phyloP scores from a whole-genome alignment of 2,888 invertebrate genomes.

The Aphodius sticticus region DNA sequence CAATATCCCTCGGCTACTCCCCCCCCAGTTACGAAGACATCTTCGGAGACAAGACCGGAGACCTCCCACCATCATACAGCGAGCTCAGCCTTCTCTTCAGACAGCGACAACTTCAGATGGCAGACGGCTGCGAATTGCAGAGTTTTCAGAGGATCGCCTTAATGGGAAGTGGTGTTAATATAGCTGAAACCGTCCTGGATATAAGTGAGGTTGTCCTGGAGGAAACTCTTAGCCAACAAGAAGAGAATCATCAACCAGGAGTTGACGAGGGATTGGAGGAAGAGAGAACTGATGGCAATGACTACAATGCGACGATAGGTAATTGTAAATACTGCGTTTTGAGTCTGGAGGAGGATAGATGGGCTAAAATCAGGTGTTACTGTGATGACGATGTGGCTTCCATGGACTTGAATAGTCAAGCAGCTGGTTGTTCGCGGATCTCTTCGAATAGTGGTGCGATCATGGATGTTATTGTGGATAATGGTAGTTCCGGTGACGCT shows the following conservation, averaged over 20 bases:
- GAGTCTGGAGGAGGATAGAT: constrained; percentile 29
- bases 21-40: constrained; percentile 66
- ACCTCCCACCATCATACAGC: constrained; percentile 58
- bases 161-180: not conserved
- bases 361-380: constrained; percentile 31
- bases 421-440: not conserved
- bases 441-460: not conserved
- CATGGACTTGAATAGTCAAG: not conserved
- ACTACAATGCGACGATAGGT: not conserved
- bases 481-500: constrained; percentile 6
- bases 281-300: constrained; percentile 14
- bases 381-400: constrained; percentile 14
- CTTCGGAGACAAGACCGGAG: constrained; percentile 56
- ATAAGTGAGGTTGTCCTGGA: constrained; percentile 21
- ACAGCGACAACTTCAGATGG: constrained; percentile 28
- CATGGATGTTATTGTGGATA: not conserved
- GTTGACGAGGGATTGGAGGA: constrained; percentile 24
- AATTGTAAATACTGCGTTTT: constrained; percentile 35
- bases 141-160: constrained; percentile 23
- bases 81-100: constrained; percentile 43
- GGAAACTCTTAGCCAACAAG: not conserved
- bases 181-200: constrained; percentile 18
- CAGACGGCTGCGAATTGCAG: constrained; percentile 29
- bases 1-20: constrained; percentile 60
- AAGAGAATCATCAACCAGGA: not conserved